Conservation (phyloP, 2,797 vertebrate genomes). For the Protosalanx chinensis region DNA sequence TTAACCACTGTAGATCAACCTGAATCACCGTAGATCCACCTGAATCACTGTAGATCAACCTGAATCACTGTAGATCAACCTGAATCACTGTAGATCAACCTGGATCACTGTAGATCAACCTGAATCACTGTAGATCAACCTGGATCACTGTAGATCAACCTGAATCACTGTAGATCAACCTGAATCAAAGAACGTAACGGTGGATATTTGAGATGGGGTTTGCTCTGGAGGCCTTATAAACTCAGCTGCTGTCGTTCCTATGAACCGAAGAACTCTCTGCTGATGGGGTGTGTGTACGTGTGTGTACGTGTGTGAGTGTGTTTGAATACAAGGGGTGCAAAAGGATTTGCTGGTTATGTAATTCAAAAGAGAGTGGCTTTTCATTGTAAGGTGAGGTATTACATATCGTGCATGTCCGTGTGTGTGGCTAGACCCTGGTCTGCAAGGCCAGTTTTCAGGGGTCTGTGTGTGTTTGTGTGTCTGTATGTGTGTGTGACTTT, state of each 20-base stretch:
- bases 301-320: conserved; percentile 38
- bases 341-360: conserved; percentile 57
- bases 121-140: too few species aligned
- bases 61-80: too few species aligned
- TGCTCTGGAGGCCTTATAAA: not conserved
- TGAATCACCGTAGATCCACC: too few species aligned
- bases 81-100: too few species aligned
- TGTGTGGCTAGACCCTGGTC: not conserved
- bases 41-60: too few species aligned
- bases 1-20: too few species aligned
- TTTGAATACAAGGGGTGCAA: conserved; percentile 49
- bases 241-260: not conserved
- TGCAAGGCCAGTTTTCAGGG: not conserved
- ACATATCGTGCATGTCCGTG: not conserved
- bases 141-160: too few species aligned
- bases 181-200: not conserved
- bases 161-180: too few species aligned
- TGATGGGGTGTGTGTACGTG: conserved; percentile 24
- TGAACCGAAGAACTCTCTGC: not conserved
- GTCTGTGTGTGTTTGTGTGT: not conserved
- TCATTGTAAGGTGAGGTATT: conserved; percentile 26
- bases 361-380: conserved; percentile 33
- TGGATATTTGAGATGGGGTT: not conserved
- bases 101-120: too few species aligned
- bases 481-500: not conserved